These are phyloP conservation scores for Bradypodion ventrale DNA, from an alignment of 2,797 vertebrate species.

Conservation along the genomic window DNA sequence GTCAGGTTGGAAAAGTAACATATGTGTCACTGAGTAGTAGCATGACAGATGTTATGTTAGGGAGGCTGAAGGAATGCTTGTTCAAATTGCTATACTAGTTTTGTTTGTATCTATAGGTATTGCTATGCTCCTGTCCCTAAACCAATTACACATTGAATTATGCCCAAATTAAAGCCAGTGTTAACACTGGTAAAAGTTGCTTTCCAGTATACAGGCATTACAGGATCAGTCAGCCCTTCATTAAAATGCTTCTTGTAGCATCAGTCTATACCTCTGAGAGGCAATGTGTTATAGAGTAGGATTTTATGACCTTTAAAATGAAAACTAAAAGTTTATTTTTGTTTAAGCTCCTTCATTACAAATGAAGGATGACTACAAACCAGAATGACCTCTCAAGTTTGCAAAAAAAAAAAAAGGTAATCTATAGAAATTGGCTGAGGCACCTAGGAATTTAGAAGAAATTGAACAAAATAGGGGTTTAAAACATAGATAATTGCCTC, in stretches of 20 bases:
- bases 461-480: slow-evolving; percentile 32
- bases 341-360: not conserved
- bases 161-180: not conserved
- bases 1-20: too few relatives aligned
- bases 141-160: not conserved
- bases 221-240: not conserved
- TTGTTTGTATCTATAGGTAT: not conserved
- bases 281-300: not conserved
- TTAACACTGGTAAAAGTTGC: not conserved
- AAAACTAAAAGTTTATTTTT: slow-evolving; percentile 2
- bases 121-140: not conserved
- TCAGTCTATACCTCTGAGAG: not conserved
- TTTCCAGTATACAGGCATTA: not conserved
- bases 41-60: not conserved
- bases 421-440: slow-evolving; percentile 24
- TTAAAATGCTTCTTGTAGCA: not conserved
- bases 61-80: not conserved
- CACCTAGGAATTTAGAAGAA: slow-evolving; percentile 25
- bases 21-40: not conserved
- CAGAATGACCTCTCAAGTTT: slow-evolving; percentile 32
- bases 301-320: slow-evolving; percentile 2
- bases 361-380: not conserved
- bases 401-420: slow-evolving; percentile 23
- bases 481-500: slow-evolving; percentile 25
- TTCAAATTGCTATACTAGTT: not conserved